Evolutionary conservation across 2,888 invertebrate species (phyloP).

Genomic region (Bhutanitis thaidina): DNA sequence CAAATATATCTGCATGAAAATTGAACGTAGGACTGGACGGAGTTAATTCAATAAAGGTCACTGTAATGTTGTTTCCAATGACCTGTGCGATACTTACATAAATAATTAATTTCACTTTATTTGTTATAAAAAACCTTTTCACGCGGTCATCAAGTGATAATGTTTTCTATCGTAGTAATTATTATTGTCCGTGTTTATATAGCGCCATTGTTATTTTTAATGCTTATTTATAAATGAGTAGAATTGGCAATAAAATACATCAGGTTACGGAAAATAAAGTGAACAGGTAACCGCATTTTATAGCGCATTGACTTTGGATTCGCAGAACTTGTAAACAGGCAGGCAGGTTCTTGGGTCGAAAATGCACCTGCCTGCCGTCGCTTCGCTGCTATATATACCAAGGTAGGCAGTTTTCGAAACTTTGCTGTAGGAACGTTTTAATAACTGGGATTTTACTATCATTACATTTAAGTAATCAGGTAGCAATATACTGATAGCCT

Average conservation of each 20-base stretch:
- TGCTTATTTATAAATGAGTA: neutral
- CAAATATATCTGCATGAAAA: no score
- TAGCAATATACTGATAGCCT: no score
- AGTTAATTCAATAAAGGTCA: conserved; percentile 41
- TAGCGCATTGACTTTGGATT: conserved; percentile 29
- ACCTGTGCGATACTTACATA: conserved; percentile 66
- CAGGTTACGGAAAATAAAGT: neutral
- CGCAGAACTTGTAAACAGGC: conserved; percentile 33
- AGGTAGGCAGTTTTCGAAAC: no score
- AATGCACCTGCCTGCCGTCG: conserved; percentile 45
- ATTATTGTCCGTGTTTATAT: neutral
- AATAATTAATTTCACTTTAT: conserved; percentile 49
- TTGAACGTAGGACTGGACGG: neutral
- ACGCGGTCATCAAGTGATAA: conserved; percentile 10
- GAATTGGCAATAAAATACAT: conserved; percentile 6
- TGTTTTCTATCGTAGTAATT: conserved; percentile 2
- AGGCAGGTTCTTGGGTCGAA: conserved; percentile 31
- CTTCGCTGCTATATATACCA: neutral
- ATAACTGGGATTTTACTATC: no score
- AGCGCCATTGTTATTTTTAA: neutral
- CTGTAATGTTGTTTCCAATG: conserved; percentile 51
- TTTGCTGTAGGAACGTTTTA: no score
- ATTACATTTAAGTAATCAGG: no score
- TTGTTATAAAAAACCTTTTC: conserved; percentile 21
- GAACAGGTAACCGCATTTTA: conserved; percentile 13